Evolutionary conservation across 2,888 invertebrate genomes (phyloP), one percentile per base, ranked within the genome.

Genomic region (Drosophila trichaetosa): DNA sequence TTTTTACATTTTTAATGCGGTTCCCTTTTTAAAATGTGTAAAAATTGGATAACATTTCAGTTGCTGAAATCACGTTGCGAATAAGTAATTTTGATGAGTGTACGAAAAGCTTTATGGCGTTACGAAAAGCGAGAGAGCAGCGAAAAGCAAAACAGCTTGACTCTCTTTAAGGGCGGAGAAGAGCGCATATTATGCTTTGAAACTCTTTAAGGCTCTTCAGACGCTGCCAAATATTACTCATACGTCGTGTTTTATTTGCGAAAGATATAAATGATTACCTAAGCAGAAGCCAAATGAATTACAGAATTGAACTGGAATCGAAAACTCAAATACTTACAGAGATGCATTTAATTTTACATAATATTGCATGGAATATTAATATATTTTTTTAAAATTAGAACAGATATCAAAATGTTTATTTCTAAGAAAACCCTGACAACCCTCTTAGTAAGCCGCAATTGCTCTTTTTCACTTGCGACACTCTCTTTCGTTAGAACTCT

Each of bases 61-160:
- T 58, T 31, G n/a, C 4, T 5, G 10, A 8, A 31, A n/a, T n/a
- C 13, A 58, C 52, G 10, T 33, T 51, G 36, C 52, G 40, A 66
- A 61, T 70, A 38, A 51, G 57, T 7, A 61, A 64, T 87, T 77
- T 77, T 58, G 42, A 21, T 11, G 52, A 71, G 84, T 85, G 84
- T 66, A 84, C 2, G 13, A 2, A 51, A 57, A 89, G 89, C 85
- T 85, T 70, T 61, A 1, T 2, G n/a, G 11, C 24, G 36, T 52
- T 18, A 57, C 42, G 77, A 53, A 57, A 18, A 34, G 21, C 13
- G n/a, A 21, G 54, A 59, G 42, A 56, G 64, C 60, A 69, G 56
- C 24, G 34, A 49, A 73, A 83, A 67, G 59, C 59, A 10, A 11
- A 13, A 21, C 4, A 4, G 18, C 21, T 31, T 10, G 1, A 8